Conservation (phyloP, 2,113 vertebrate species). For the Hemicordylus capensis region DNA sequence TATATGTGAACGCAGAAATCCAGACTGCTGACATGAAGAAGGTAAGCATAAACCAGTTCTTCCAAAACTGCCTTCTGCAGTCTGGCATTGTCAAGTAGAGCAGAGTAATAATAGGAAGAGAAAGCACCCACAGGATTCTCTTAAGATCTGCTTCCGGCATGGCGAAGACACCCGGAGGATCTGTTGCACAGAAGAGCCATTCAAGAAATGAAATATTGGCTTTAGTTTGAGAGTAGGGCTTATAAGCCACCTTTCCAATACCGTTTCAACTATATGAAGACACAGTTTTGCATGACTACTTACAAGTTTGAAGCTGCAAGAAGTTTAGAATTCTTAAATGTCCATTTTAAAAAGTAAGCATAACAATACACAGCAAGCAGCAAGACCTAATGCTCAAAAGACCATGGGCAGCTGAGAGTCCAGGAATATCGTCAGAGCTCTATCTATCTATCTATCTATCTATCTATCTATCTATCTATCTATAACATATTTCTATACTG, state of each 20-base stretch:
- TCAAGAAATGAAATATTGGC: slow-evolving; percentile 4
- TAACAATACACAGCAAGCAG: not conserved
- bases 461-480: too few species aligned
- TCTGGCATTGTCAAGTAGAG: slow-evolving; percentile 91
- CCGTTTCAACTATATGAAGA: too few species aligned
- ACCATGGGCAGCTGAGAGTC: too few species aligned
- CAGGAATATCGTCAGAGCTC: too few species aligned
- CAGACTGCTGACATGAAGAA: slow-evolving; percentile 95
- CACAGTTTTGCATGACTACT: not conserved
- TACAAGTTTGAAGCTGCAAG: not conserved
- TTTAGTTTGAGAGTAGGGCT: not conserved
- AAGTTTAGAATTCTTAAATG: not conserved
- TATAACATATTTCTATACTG: too few species aligned
- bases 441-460: too few species aligned
- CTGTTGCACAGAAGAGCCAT: slow-evolving; percentile 65
- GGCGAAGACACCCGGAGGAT: slow-evolving; percentile 85
- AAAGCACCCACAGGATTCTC: slow-evolving; percentile 93
- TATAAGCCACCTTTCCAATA: not conserved
- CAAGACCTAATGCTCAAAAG: too few species aligned
- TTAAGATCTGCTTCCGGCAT: slow-evolving; percentile 92
- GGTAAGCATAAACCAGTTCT: slow-evolving; percentile 88
- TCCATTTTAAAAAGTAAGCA: not conserved
- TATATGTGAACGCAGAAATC: slow-evolving; percentile 94
- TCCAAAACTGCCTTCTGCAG: slow-evolving; percentile 91
- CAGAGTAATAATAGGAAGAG: slow-evolving; percentile 86